Evolutionary conservation across 2,797 vertebrate genomes (phyloP), one percentile per base, ranked within the genome.

Genomic region (Malurus leucopterus): DNA sequence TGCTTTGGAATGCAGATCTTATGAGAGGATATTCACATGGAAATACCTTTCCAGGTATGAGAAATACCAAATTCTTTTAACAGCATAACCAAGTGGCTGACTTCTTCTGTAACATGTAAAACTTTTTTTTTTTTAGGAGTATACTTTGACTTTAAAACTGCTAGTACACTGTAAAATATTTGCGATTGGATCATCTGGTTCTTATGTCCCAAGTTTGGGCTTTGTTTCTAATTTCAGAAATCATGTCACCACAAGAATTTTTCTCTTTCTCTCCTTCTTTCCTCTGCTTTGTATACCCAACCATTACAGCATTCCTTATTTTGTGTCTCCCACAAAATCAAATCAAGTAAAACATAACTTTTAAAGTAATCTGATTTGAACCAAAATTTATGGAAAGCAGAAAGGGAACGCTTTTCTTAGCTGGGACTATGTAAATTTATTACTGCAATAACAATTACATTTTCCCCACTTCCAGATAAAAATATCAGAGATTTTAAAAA

Each of bases 181-280:
- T 86, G 73, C 57, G 61, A 81, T 73, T 65, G 74, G 47, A 82
- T 89, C 77, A 46, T 95, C 91, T 90, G 61, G 67, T 88, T 93
- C 93, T 93, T 86, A 53, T 1, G 23, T 49, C 83, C 68, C 77
- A 36, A 32, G n/a, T 19, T 61, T 72, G 58, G 83, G 64, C 23
- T 82, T 89, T 79, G 57, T 76, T 93, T 93, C 77, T 82, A 78
- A 84, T 71, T 63, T 40, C 74, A 82, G 68, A 92, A 89, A 84
- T 74, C 15, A 15, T 27, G 23, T 63, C 50, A 74, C 34, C 3
- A 9, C 54, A 81, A 79, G 91, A 89, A 92, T 92, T 92, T 58
- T 80, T 92, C 76, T 92, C 88, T 93, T 91, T 84, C 94, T 94
- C 93, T 92, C 80, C 77, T 93, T 93, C 79, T 89, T 94, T 95